A percentile compares a stretch with the other conserved stretches of the same genome.
Evolutionary conservation across 2,797 vertebrate species (phyloP).

Genomic region (Sylvilagus floridanus): DNA sequence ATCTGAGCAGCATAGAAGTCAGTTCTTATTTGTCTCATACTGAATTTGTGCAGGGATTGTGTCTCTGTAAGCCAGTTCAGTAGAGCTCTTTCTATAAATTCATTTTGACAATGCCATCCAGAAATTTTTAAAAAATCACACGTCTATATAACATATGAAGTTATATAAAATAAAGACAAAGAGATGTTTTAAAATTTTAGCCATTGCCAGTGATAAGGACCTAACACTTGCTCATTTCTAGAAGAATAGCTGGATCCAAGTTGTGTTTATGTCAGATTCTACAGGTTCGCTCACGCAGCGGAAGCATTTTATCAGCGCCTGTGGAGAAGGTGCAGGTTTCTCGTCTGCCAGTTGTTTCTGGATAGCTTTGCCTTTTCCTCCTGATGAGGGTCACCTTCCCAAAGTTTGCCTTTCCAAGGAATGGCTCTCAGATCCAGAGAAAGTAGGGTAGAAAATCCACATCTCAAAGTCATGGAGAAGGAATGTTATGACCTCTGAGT

Average conservation of each 20-base stretch:
- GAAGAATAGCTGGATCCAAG: neutral
- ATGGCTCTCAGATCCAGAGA: neutral
- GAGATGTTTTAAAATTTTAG: too few species aligned
- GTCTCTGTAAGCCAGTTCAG: neutral
- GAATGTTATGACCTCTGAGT: neutral
- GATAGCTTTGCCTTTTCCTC: neutral
- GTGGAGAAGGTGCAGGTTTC: neutral
- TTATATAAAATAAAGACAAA: neutral
- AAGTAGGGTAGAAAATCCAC: neutral
- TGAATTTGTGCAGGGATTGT: neutral
- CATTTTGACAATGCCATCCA: neutral
- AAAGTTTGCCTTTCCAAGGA: neutral
- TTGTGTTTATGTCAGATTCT: too few species aligned
- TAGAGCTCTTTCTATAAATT: neutral
- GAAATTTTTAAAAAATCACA: neutral
- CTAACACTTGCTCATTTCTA: too few species aligned
- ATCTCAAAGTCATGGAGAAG: neutral
- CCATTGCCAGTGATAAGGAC: too few species aligned
- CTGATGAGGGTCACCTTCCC: neutral
- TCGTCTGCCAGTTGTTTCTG: neutral
- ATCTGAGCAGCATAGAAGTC: too few species aligned
- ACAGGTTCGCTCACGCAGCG: too few species aligned
- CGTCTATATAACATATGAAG: neutral
- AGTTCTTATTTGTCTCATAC: too few species aligned
- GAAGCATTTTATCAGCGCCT: neutral